Evolutionary conservation across 2,888 invertebrate genomes (phyloP).

Genomic region (Lysandra bellargus): DNA sequence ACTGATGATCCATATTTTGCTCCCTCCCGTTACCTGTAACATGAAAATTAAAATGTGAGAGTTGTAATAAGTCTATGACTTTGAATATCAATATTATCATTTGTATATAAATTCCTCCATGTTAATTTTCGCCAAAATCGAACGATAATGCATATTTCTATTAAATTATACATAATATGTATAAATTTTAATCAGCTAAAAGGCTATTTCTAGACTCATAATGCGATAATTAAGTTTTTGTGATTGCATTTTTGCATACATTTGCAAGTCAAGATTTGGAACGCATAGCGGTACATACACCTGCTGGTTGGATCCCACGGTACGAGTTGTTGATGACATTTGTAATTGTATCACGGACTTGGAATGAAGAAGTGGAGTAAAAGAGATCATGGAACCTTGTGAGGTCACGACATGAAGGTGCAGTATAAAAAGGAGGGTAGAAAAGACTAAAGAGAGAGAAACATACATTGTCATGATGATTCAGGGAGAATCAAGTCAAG

Average conservation of each 20-base stretch:
- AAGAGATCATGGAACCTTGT: not conserved
- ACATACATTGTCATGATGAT: no score
- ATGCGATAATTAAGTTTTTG: not conserved
- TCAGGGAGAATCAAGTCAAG: no score
- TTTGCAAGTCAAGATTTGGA: constrained; percentile 41
- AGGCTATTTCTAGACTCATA: not conserved
- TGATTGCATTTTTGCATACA: constrained; percentile 22
- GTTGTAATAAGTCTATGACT: no score
- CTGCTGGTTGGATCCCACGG: constrained; percentile 67
- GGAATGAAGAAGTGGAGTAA: constrained; percentile 1
- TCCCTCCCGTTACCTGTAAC: no score
- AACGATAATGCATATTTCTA: not conserved
- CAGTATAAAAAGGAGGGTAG: no score
- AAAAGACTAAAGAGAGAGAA: no score
- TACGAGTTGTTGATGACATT: constrained; percentile 37
- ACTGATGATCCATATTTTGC: no score
- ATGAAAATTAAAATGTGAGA: no score
- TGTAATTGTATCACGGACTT: constrained; percentile 35
- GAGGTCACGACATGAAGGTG: no score
- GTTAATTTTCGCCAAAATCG: not conserved
- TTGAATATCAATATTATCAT: no score
- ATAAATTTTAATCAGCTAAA: not conserved
- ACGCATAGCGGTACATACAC: constrained; percentile 50
- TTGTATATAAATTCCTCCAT: not conserved
- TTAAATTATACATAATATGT: not conserved